These are phyloP conservation scores for Megaleporinus macrocephalus DNA, from an alignment of 2,113 vertebrate species.

Conservation along the genomic window DNA sequence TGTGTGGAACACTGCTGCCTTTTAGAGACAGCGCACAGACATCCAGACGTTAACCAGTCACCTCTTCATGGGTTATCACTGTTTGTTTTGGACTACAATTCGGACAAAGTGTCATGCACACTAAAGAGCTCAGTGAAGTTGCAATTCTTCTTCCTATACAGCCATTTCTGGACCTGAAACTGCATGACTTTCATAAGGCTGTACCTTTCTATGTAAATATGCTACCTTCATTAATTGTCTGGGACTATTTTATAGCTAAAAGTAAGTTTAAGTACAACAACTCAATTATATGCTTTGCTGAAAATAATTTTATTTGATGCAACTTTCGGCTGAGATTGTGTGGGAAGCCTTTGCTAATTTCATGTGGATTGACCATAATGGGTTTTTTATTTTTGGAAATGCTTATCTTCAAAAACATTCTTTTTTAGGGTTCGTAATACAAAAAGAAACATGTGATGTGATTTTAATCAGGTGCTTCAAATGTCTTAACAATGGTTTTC, in stretches of 20 bases:
- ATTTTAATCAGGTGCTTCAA: not conserved
- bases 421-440: no score
- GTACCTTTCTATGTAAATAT: no score
- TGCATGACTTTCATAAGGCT: no score
- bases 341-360: not conserved
- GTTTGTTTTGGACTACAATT: not conserved
- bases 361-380: not conserved
- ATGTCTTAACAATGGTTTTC: not conserved
- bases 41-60: constrained; percentile 12
- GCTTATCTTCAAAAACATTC: no score
- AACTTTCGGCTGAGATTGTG: not conserved
- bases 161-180: not conserved
- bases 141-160: not conserved
- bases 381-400: not conserved
- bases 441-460: not conserved
- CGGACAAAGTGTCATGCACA: constrained; percentile 1
- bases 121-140: not conserved
- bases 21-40: constrained; percentile 10
- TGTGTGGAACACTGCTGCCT: constrained; percentile 6
- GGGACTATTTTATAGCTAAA: no score
- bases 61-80: not conserved
- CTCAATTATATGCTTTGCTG: not conserved
- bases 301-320: not conserved
- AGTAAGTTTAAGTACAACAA: no score
- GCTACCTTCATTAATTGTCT: no score